These are phyloP conservation scores for Hypercompe scribonia DNA, from an alignment of 2,888 invertebrate species.

Conservation along the genomic window DNA sequence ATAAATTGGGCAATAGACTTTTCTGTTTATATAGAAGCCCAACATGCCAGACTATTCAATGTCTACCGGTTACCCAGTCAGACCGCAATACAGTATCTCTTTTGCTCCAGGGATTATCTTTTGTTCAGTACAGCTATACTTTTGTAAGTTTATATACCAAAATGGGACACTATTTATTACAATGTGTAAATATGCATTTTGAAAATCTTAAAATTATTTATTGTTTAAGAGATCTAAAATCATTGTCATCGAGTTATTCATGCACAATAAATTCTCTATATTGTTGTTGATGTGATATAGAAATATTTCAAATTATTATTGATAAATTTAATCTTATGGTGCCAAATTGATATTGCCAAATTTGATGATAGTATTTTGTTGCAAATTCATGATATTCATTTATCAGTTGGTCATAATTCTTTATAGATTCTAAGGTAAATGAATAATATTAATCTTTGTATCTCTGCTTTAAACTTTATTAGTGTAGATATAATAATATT, in stretches of 20 bases:
- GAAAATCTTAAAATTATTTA: background rate
- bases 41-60: background rate
- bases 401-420: background rate
- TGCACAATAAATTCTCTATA: background rate
- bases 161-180: background rate
- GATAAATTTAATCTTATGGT: background rate
- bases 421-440: no score
- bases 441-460: background rate
- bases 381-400: background rate
- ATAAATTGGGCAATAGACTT: background rate
- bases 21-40: background rate
- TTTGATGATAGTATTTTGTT: background rate
- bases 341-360: background rate
- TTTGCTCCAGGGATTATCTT: background rate
- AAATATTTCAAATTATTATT: background rate
- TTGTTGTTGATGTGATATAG: background rate
- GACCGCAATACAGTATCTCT: background rate
- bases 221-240: background rate
- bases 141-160: background rate
- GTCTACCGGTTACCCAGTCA: background rate
- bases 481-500: background rate
- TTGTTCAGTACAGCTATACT: background rate
- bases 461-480: background rate
- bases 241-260: background rate
- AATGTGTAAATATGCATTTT: constrained; percentile 1